These are phyloP conservation scores for Strix aluco DNA, from an alignment of 2,113 vertebrate genomes.

Conservation along the genomic window DNA sequence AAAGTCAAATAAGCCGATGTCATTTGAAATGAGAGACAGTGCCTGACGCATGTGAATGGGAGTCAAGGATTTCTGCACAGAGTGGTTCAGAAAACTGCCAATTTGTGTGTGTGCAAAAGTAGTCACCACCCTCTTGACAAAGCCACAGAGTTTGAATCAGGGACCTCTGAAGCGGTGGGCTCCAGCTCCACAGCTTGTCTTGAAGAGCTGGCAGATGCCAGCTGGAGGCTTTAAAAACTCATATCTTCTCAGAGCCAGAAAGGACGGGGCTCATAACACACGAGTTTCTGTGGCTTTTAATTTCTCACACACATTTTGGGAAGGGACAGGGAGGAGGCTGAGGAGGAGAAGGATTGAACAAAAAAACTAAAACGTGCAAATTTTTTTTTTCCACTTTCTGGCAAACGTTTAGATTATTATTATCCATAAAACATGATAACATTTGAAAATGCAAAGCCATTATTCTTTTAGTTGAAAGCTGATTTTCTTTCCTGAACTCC, in stretches of 20 bases:
- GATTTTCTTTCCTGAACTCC: not conserved
- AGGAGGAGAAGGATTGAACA: not conserved
- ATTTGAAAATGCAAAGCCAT: not conserved
- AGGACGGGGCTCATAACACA: not conserved
- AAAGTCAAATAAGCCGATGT: slow-evolving; percentile 55
- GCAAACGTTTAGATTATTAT: not conserved
- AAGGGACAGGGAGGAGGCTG: not conserved
- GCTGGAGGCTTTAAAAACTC: slow-evolving; percentile 39
- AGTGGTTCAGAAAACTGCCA: slow-evolving; percentile 23
- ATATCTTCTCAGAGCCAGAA: not conserved
- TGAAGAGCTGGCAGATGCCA: slow-evolving; percentile 17
- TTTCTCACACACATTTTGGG: not conserved
- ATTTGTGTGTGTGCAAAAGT: slow-evolving; percentile 11
- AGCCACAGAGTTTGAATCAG: not conserved
- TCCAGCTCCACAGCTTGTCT: not conserved
- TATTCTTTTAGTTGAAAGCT: not conserved
- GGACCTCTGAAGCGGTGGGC: not conserved
- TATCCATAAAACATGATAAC: not conserved
- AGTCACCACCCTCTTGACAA: slow-evolving; percentile 14
- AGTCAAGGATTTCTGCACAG: slow-evolving; percentile 20
- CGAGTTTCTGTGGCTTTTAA: not conserved
- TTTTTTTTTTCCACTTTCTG: not conserved
- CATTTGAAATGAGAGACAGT: slow-evolving; percentile 46
- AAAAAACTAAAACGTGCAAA: not conserved
- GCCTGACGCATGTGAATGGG: slow-evolving; percentile 41